These are phyloP conservation scores for Hemicordylus capensis DNA, from an alignment of 2,113 vertebrate genomes.

Conservation along the genomic window DNA sequence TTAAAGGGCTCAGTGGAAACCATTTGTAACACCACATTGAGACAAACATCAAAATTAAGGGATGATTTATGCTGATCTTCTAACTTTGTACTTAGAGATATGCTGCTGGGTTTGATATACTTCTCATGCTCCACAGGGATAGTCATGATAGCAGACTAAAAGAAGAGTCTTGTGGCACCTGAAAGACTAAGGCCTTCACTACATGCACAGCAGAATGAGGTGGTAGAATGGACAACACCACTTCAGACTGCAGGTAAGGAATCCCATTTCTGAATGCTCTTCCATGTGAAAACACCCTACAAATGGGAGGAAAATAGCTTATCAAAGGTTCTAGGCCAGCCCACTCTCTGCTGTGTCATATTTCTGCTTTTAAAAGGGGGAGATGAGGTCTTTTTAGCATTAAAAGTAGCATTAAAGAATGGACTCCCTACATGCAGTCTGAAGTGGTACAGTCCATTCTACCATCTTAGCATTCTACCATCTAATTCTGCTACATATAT, in stretches of 20 bases:
- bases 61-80: conserved; percentile 16
- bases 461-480: neutral
- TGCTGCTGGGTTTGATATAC: neutral
- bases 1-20: conserved; percentile 20
- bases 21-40: conserved; percentile 14
- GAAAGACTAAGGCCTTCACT: neutral
- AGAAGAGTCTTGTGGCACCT: no score
- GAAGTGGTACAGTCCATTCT: neutral
- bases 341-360: neutral
- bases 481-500: no score
- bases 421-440: no score
- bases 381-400: neutral
- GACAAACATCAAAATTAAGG: conserved; percentile 1
- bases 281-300: neutral
- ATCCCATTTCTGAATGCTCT: neutral
- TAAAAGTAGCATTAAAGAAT: neutral
- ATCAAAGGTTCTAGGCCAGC: neutral
- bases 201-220: neutral
- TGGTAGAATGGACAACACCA: no score
- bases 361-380: neutral
- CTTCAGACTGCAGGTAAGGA: neutral
- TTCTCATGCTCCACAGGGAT: neutral
- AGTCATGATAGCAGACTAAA: neutral
- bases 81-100: conserved; percentile 3
- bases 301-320: neutral